Conservation (phyloP, 2,113 vertebrate species). For the Fulica atra region DNA sequence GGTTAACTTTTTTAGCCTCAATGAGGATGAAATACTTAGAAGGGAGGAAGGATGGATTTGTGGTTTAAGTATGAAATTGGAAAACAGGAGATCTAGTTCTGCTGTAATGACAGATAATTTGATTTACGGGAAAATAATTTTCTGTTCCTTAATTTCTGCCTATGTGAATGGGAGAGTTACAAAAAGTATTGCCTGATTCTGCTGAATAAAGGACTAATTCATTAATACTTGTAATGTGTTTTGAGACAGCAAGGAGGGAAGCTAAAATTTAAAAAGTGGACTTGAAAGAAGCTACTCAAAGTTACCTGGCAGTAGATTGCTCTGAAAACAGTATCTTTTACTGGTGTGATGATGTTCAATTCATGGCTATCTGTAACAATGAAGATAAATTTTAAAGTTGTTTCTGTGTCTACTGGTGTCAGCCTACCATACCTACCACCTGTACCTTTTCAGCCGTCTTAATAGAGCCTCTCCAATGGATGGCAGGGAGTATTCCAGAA, state of each 20-base stretch:
- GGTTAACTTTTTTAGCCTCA: background rate
- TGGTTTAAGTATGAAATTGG: background rate
- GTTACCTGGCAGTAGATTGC: background rate
- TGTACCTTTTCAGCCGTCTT: background rate
- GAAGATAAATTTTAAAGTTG: background rate
- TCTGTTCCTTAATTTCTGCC: constrained; percentile 15
- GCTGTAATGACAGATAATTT: background rate
- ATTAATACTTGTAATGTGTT: background rate
- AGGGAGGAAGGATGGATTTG: background rate
- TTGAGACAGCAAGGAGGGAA: background rate
- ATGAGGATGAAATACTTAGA: background rate
- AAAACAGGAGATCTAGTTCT: background rate
- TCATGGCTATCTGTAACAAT: background rate
- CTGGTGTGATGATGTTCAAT: background rate
- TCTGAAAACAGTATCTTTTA: background rate
- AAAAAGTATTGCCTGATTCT: background rate
- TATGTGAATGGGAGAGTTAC: background rate
- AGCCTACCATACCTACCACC: background rate
- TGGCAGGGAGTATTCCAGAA: background rate
- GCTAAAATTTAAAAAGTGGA: background rate
- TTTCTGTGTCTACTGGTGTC: background rate
- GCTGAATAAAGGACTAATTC: background rate
- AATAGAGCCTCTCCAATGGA: background rate
- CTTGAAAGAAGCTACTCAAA: background rate
- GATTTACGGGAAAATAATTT: background rate